phyloP scores from a whole-genome alignment of 2,797 vertebrate genomes.

The Epinephelus awoara region DNA sequence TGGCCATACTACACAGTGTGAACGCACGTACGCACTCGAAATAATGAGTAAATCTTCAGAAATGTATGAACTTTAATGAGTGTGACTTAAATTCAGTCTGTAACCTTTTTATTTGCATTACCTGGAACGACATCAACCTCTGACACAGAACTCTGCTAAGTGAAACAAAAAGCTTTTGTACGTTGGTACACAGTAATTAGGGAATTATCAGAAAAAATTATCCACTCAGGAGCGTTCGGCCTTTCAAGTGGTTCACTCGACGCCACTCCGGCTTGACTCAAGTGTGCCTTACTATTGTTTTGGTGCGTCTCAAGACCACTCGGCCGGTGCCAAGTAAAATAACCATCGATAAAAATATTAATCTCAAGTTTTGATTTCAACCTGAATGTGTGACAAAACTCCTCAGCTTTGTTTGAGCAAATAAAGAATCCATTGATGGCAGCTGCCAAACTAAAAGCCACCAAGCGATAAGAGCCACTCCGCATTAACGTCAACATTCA shows the following conservation, averaged over 20 bases:
- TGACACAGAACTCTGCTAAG: background rate
- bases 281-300: constrained; percentile 48
- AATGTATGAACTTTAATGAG: background rate
- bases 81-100: constrained; percentile 1
- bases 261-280: constrained; percentile 53
- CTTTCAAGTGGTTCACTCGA: constrained; percentile 51
- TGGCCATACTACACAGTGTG: too few species aligned
- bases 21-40: too few species aligned
- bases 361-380: constrained; percentile 50
- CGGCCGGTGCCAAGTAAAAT: constrained; percentile 61
- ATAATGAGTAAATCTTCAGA: too few species aligned
- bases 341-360: constrained; percentile 52
- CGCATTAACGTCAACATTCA: constrained; percentile 52
- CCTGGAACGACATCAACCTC: constrained; percentile 8
- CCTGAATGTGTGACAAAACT: constrained; percentile 7
- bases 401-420: constrained; percentile 28
- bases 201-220: constrained; percentile 51
- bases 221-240: background rate
- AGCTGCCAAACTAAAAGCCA: constrained; percentile 52
- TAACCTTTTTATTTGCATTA: background rate
- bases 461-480: constrained; percentile 62
- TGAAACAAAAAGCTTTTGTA: constrained; percentile 6
- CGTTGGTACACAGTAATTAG: background rate
- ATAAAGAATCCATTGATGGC: constrained; percentile 52
- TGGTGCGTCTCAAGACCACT: constrained; percentile 27